These are phyloP conservation scores for Rhagophthalmus giganteus DNA, from an alignment of 2,888 invertebrate genomes.

Conservation along the genomic window DNA sequence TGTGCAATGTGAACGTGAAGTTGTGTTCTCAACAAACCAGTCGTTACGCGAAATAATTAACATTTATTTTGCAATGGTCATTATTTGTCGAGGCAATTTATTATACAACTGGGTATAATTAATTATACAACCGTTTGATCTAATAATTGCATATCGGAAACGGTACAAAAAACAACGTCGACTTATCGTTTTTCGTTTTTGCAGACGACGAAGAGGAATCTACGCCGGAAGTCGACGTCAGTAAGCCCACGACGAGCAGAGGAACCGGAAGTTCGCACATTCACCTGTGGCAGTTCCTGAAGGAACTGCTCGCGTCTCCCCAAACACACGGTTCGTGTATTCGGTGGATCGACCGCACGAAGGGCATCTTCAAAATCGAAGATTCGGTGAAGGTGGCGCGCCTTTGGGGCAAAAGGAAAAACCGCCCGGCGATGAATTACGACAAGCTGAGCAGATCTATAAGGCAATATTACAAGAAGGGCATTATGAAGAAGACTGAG, in stretches of 20 bases:
- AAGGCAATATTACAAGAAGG: constrained; percentile 98
- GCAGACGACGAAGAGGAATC: constrained; percentile 58
- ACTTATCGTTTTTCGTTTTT: constrained; percentile 15
- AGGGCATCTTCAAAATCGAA: constrained; percentile 98
- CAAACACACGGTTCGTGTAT: constrained; percentile 92
- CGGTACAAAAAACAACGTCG: background rate
- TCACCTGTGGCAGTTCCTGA: constrained; percentile 98
- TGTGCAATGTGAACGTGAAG: constrained; percentile 31
- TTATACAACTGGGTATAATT: too few relatives aligned
- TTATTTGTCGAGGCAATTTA: constrained; percentile 9
- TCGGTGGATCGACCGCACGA: constrained; percentile 93
- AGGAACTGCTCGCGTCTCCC: constrained; percentile 88
- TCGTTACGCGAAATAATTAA: constrained; percentile 13
- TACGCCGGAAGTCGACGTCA: constrained; percentile 39
- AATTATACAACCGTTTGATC: too few relatives aligned
- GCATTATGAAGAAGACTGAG: constrained; percentile 99
- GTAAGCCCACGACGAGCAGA: constrained; percentile 44
- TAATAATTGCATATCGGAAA: too few relatives aligned
- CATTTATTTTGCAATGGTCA: constrained; percentile 21
- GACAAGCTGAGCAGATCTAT: constrained; percentile 97
- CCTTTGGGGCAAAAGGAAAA: constrained; percentile 97
- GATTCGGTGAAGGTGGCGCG: constrained; percentile 97
- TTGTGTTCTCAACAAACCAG: constrained; percentile 21
- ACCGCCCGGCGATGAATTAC: constrained; percentile 99
- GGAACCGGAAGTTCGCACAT: constrained; percentile 77